Percentiles rank a stretch among this genome's conserved stretches.
phyloP scores from a whole-genome alignment of 2,113 vertebrate genomes.

The Sminthopsis crassicaudata region DNA sequence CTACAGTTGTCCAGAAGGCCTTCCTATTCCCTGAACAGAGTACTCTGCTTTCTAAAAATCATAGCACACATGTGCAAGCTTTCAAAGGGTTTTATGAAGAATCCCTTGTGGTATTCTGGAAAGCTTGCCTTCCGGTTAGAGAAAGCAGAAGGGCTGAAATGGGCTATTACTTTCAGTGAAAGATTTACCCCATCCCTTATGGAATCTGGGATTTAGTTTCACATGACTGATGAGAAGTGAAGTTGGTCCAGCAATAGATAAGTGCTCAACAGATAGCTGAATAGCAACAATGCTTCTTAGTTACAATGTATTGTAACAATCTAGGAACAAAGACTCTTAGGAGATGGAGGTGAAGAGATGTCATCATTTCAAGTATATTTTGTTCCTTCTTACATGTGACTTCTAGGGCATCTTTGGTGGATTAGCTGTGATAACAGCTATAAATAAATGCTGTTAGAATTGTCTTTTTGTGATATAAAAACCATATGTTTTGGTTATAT shows the following conservation, averaged over 20 bases:
- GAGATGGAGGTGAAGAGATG: background rate
- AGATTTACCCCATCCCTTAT: conserved; percentile 66
- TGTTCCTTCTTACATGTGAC: background rate
- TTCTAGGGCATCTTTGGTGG: background rate
- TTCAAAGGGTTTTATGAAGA: conserved; percentile 59
- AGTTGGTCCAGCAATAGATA: conserved; percentile 48
- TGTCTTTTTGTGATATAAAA: background rate
- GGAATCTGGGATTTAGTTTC: conserved; percentile 72
- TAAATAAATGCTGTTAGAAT: background rate
- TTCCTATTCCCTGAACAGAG: conserved; percentile 48
- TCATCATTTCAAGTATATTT: background rate
- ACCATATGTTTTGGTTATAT: background rate
- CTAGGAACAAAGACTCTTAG: background rate
- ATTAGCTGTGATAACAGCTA: background rate
- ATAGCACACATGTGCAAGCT: conserved; percentile 67
- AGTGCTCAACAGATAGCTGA: conserved; percentile 13
- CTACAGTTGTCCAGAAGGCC: conserved; percentile 55
- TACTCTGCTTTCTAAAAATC: conserved; percentile 71
- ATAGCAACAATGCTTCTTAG: conserved; percentile 6
- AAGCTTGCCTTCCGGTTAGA: conserved; percentile 75
- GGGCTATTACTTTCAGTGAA: conserved; percentile 76
- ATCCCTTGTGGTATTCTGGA: conserved; percentile 65
- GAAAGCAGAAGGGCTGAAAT: conserved; percentile 63
- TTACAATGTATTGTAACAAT: too few relatives aligned
- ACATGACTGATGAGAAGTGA: conserved; percentile 63